Percentiles rank a stretch among this genome's conserved stretches.
These are phyloP conservation scores for Tetramorium alpestre DNA, from an alignment of 1,140 invertebrate species.

Conservation along the genomic window DNA sequence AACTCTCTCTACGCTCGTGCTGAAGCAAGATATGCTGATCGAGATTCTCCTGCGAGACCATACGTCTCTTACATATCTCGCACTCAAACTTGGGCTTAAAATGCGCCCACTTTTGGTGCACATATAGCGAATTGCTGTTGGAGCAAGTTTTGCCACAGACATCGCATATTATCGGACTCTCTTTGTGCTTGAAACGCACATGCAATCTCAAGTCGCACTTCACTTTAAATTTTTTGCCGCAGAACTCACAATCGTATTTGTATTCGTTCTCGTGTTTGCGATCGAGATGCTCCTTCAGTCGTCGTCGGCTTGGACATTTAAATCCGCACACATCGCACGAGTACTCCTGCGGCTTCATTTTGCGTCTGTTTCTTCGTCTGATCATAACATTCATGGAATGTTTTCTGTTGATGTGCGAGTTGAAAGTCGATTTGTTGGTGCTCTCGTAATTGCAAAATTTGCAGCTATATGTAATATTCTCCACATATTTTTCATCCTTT, in stretches of 20 bases:
- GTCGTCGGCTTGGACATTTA: slow-evolving; percentile 82
- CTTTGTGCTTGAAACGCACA: slow-evolving; percentile 83
- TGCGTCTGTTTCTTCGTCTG: background rate
- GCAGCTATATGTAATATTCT: slow-evolving; percentile 67
- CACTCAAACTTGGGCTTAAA: slow-evolving; percentile 81
- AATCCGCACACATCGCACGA: slow-evolving; percentile 77
- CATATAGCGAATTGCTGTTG: slow-evolving; percentile 76
- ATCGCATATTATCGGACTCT: slow-evolving; percentile 84
- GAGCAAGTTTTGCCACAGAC: slow-evolving; percentile 84
- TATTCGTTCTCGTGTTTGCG: slow-evolving; percentile 76
- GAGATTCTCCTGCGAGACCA: slow-evolving; percentile 80
- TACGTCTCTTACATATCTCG: slow-evolving; percentile 76
- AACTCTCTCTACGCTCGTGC: slow-evolving; percentile 79
- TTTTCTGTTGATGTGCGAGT: slow-evolving; percentile 79
- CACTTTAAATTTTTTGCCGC: slow-evolving; percentile 87
- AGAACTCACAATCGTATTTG: slow-evolving; percentile 78
- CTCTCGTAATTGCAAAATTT: slow-evolving; percentile 74
- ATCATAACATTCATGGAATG: slow-evolving; percentile 44
- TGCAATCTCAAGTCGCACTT: slow-evolving; percentile 83
- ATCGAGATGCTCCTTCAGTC: slow-evolving; percentile 87
- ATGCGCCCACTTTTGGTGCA: slow-evolving; percentile 80
- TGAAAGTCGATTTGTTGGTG: slow-evolving; percentile 74
- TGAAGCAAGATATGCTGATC: slow-evolving; percentile 78
- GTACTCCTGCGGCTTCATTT: slow-evolving; percentile 41
- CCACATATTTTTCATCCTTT: background rate